Base-by-base conservation (phyloP, 1,140 invertebrate genomes). In the Zophobas morio region DNA sequence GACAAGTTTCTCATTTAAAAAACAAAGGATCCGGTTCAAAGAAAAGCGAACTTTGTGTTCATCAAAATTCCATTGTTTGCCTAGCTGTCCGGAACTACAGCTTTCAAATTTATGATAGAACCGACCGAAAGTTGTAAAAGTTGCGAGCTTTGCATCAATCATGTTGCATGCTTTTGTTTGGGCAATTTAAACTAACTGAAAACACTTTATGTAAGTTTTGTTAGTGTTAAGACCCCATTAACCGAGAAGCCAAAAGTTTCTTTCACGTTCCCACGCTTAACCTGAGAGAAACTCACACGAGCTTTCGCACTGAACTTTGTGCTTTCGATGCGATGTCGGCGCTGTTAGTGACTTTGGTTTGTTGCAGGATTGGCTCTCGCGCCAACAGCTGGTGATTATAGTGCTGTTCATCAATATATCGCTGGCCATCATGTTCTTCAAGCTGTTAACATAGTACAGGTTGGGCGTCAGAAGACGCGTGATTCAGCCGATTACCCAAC, bases 351-450 rank as follows among this genome's bases (percentile, higher is more conserved):
- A 66, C 20, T 20, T 2, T 4, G 1, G 33, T 56, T 75, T 82
- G 63, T 92, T 92, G 6, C 90, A 99, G 97, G 97, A 98, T 90
- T 99, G 97, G 96, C 96, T 98, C 88, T 96, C 96, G 84, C 92
- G 96, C 84, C 96, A 98, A 88, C 96, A 98, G 89, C 91, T 99
- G 84, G 94, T 98, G 86, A 94, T 99, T 89, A 89, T 98, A 85
- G 96, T 99, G 79, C 92, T 98, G 80, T 95, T 98, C 88, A 93
- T 98, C 88, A 99, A 99, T 90, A 93, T 98, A 87, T 96, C 96
- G 81, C 89, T 99, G 90, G 97, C 96, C 85, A 94, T 98, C 88
- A 96, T 98, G 93, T 98, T 99, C 89, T 96, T 98, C 91, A 98
- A 98, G 88, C 90, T 99, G 88, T 90, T 98, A 80, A 96, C 96